Base-by-base conservation (phyloP, 2,113 vertebrate genomes). In the Pterocles orientalis region DNA sequence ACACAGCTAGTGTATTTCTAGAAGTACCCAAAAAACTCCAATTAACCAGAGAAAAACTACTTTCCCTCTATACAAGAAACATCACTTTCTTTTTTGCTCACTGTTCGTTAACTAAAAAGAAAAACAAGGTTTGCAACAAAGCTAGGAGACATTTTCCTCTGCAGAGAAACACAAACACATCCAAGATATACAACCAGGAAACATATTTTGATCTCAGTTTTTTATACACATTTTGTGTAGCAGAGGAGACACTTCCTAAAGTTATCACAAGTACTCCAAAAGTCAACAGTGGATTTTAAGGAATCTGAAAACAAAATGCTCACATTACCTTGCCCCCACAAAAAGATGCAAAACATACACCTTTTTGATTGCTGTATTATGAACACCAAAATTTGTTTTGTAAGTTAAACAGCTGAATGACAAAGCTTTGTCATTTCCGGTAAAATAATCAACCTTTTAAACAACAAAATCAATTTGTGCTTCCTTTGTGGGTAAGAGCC, bases 251-350 rank as follows among this genome's bases (percentile, higher is more conserved):
- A 33, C 5, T 36, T 18, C 10, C 34, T 36, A 14, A 70, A 47
- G 10, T 51, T 56, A 65, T 4, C 31, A 54, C 0, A 13, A 14
- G 10, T 47, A 45, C 45, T 28, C 18, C 33, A 45, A 61, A 78
- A 66, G 15, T 43, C 21, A 57, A 24, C 12, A 57, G 6, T 3
- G 12, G 33, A 39, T 18, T 10, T 34, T 17, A 86, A 61, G 9
- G 47, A 80, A 76, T 41, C 6, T 26, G 50, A 68, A 90, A 81
- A 69, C 15, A 64, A 54, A 51, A 48, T 17, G 25, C 3, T 60
- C 1, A 43, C 3, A 26, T 26, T 34, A 53, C 24, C 5, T 8
- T 5, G 54, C 0, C 5, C 26, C 3, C 8, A 16, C 5, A 60
- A 82, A 75, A 75, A 54, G 10, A 20, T 64, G 6, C 57, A 51